Percentiles rank a stretch among this genome's conserved stretches.
phyloP scores from a whole-genome alignment of 2,797 vertebrate genomes.

The Pangasius krempfi region DNA sequence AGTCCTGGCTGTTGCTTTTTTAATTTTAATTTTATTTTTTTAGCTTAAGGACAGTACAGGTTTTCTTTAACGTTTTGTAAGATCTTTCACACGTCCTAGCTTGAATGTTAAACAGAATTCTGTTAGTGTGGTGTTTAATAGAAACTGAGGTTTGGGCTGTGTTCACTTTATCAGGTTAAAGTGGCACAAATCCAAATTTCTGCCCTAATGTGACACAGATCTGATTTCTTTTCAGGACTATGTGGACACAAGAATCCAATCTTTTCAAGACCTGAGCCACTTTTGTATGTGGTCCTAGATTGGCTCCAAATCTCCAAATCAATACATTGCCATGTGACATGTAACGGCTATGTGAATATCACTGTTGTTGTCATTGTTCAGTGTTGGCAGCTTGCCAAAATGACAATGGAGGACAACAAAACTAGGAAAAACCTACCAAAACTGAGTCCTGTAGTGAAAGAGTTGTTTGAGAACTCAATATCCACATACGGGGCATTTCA shows the following conservation, averaged over 20 bases:
- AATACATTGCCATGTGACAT: background rate
- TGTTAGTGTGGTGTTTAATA: background rate
- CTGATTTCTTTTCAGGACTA: background rate
- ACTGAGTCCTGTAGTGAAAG: background rate
- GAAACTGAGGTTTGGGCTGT: background rate
- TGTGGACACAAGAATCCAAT: background rate
- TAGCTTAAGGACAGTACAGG: background rate
- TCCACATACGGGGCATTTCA: background rate
- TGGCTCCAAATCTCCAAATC: too few species aligned
- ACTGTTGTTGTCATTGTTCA: background rate
- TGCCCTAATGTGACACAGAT: background rate
- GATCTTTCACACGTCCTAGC: background rate
- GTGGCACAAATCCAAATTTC: background rate
- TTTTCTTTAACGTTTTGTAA: background rate
- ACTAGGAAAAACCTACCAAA: too few species aligned
- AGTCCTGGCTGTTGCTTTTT: background rate
- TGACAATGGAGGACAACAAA: too few species aligned
- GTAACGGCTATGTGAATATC: too few species aligned
- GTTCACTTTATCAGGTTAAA: background rate
- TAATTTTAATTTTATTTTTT: background rate
- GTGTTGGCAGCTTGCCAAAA: background rate
- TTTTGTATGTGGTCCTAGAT: background rate
- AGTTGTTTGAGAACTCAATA: background rate
- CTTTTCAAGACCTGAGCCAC: background rate
- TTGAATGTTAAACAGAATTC: background rate